phyloP scores from a whole-genome alignment of 1,140 invertebrate species.

The Cydia pomonella region DNA sequence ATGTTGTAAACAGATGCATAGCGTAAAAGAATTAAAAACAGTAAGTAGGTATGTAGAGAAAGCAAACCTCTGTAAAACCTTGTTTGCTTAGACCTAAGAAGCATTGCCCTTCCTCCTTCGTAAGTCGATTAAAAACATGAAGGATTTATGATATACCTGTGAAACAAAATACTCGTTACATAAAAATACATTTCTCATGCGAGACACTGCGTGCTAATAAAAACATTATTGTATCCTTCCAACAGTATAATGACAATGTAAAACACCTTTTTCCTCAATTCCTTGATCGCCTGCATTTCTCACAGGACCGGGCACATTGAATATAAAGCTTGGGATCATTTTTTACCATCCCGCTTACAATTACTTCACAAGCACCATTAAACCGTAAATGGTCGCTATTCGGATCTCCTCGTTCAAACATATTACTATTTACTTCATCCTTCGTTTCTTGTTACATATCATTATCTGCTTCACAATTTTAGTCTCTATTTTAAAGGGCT shows the following conservation, averaged over 20 bases:
- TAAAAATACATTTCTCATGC: neutral
- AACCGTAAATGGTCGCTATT: slow-evolving; percentile 52
- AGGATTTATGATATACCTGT: neutral
- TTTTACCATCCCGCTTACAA: slow-evolving; percentile 41
- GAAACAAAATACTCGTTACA: neutral
- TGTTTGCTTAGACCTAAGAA: no score
- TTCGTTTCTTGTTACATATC: slow-evolving; percentile 39
- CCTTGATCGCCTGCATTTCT: neutral
- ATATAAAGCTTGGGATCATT: slow-evolving; percentile 34
- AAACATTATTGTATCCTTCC: slow-evolving; percentile 6
- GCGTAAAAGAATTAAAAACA: neutral
- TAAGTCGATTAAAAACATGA: neutral
- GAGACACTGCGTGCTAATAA: neutral
- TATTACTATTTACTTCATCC: slow-evolving; percentile 51
- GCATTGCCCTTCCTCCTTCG: no score
- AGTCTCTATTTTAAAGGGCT: slow-evolving; percentile 37
- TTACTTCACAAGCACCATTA: slow-evolving; percentile 52
- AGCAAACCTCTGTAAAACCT: neutral
- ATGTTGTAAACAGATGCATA: neutral
- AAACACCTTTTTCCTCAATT: slow-evolving; percentile 27
- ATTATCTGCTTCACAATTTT: slow-evolving; percentile 34
- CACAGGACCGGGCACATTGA: neutral
- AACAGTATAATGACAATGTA: neutral
- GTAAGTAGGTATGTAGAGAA: neutral
- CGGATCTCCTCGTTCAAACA: slow-evolving; percentile 48